phyloP scores from a whole-genome alignment of 2,888 invertebrate species.

The Melanostoma mellinum region DNA sequence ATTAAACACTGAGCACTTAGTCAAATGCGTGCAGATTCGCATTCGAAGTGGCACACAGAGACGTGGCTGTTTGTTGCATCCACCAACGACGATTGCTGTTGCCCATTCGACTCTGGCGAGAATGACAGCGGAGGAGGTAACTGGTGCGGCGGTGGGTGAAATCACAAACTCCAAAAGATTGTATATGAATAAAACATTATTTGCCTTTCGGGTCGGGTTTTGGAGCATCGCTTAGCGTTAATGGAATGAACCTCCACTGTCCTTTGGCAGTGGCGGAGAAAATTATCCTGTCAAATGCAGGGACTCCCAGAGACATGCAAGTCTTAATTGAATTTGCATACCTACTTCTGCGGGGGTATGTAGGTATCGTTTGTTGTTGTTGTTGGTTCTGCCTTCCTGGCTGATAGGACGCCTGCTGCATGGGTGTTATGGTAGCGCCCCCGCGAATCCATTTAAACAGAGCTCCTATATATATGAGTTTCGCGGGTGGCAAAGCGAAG shows the following conservation, averaged over 20 bases:
- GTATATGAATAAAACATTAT: conserved; percentile 70
- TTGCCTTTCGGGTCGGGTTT: conserved; percentile 37
- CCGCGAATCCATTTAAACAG: conserved; percentile 65
- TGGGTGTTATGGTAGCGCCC: conserved; percentile 56
- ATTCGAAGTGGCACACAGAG: conserved; percentile 64
- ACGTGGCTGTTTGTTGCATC: conserved; percentile 41
- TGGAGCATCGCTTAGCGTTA: conserved; percentile 54
- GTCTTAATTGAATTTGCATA: conserved; percentile 73
- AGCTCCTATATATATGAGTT: conserved; percentile 15
- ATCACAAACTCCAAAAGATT: conserved; percentile 49
- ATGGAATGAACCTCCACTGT: conserved; percentile 71
- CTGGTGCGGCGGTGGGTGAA: conserved; percentile 2
- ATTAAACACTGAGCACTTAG: conserved; percentile 76
- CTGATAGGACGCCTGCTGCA: conserved; percentile 19
- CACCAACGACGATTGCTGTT: conserved; percentile 51
- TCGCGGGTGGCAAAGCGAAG: conserved; percentile 24
- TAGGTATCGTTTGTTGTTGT: neutral
- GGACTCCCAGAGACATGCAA: conserved; percentile 70
- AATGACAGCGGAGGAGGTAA: neutral
- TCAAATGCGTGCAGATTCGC: conserved; percentile 75
- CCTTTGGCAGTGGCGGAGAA: conserved; percentile 69
- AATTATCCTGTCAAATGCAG: conserved; percentile 73
- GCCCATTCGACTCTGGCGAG: conserved; percentile 33
- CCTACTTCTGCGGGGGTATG: conserved; percentile 44
- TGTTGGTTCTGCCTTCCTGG: no score